These are phyloP conservation scores for Semotilus atromaculatus DNA, from an alignment of 2,797 vertebrate genomes.

Conservation along the genomic window DNA sequence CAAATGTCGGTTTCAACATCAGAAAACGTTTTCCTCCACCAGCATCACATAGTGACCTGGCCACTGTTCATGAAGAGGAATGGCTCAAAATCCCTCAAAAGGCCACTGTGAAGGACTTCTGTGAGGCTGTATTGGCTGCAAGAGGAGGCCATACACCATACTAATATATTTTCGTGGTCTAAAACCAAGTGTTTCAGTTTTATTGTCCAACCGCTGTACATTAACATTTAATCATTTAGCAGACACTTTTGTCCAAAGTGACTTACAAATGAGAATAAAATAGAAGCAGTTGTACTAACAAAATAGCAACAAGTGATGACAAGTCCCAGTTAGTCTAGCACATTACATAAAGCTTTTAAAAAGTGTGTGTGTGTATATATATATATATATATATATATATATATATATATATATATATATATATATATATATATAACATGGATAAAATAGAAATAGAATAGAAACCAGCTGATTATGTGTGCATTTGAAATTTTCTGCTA, in stretches of 20 bases:
- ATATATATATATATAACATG: too few relatives aligned
- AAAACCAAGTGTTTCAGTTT: neutral
- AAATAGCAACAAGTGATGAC: neutral
- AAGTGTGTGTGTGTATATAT: too few relatives aligned
- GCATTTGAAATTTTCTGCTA: too few relatives aligned
- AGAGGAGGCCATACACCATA: neutral
- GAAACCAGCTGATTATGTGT: slow-evolving; percentile 22
- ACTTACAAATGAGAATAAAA: neutral
- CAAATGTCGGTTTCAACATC: neutral
- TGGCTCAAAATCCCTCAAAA: neutral
- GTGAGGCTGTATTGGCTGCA: neutral
- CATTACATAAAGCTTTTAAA: too few relatives aligned
- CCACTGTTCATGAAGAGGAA: neutral
- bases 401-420: too few relatives aligned
- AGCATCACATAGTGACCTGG: neutral
- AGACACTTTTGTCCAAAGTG: neutral
- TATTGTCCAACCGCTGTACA: neutral
- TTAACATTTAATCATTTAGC: neutral
- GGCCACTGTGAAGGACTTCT: neutral
- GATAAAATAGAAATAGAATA: too few relatives aligned
- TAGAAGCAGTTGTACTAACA: neutral
- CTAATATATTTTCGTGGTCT: neutral
- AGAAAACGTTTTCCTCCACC: neutral
- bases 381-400: too few relatives aligned
- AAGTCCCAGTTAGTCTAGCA: neutral